A percentile compares a stretch with the other conserved stretches of the same genome.
Conservation (phyloP, 1,140 invertebrate genomes). For the Euwallacea fornicatus region DNA sequence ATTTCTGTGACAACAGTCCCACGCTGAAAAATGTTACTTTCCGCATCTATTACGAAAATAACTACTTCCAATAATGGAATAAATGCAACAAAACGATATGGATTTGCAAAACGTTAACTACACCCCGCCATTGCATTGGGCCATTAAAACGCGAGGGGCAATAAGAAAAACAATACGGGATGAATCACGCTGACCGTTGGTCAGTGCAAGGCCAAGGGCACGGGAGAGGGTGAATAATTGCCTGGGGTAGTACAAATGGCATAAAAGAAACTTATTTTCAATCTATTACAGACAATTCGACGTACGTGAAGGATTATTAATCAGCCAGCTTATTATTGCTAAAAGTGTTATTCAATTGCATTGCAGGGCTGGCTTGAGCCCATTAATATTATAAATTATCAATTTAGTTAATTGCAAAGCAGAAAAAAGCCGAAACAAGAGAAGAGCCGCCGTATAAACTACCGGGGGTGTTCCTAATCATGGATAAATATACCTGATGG, state of each 20-base stretch:
- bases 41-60: too few relatives aligned
- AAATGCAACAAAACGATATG: too few relatives aligned
- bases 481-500: conserved; percentile 7
- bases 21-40: too few relatives aligned
- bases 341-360: neutral
- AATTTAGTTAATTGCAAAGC: too few relatives aligned
- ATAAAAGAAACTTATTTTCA: conserved; percentile 24
- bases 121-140: too few relatives aligned
- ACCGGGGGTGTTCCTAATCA: conserved; percentile 12
- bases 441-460: conserved; percentile 2
- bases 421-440: conserved; percentile 15
- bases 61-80: too few relatives aligned
- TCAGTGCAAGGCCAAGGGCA: conserved; percentile 29
- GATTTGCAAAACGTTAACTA: too few relatives aligned
- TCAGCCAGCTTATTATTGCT: neutral
- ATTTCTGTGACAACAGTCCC: too few relatives aligned
- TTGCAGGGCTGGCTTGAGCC: too few relatives aligned
- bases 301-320: conserved; percentile 24
- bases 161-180: conserved; percentile 17
- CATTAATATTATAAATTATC: too few relatives aligned
- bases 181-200: conserved; percentile 29
- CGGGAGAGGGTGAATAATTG: conserved; percentile 19
- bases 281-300: conserved; percentile 12
- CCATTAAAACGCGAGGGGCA: conserved; percentile 2
- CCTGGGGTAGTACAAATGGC: conserved; percentile 18